A percentile compares a stretch with the other conserved stretches of the same genome.
Conservation (phyloP, 2,113 vertebrate species). For the Bufo gargarizans region DNA sequence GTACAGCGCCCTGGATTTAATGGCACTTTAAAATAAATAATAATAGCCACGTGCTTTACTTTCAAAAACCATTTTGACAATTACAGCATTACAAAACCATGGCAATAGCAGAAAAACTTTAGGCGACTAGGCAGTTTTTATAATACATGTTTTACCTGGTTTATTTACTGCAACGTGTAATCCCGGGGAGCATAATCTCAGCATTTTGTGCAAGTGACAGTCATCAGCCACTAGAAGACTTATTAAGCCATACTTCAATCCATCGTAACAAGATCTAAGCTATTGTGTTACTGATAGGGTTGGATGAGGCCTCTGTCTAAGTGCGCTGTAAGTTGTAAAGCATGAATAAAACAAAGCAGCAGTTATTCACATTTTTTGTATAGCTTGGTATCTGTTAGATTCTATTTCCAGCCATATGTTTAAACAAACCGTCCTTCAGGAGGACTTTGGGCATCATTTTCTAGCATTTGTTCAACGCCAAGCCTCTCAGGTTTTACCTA, state of each 20-base stretch:
- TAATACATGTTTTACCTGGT: no score
- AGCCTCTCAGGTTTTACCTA: conserved; percentile 24
- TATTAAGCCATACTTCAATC: background rate
- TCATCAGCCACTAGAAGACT: background rate
- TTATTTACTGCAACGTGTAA: no score
- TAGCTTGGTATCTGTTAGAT: conserved; percentile 13
- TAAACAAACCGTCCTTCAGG: conserved; percentile 28
- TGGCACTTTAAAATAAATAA: no score
- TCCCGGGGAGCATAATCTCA: background rate
- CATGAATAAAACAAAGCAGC: conserved; percentile 7
- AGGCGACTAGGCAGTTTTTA: no score
- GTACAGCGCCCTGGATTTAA: no score
- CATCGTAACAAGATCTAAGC: background rate
- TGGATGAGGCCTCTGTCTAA: background rate
- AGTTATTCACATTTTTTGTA: background rate
- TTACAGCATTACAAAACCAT: no score
- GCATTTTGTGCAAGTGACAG: background rate
- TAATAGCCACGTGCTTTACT: no score
- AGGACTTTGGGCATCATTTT: background rate
- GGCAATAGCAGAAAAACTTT: no score
- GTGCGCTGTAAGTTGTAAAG: background rate
- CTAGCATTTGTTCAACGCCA: background rate
- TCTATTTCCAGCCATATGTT: conserved; percentile 33
- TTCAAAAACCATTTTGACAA: no score
- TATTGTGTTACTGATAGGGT: background rate